Conservation (phyloP, 2,888 invertebrate species). For the Syritta pipiens region DNA sequence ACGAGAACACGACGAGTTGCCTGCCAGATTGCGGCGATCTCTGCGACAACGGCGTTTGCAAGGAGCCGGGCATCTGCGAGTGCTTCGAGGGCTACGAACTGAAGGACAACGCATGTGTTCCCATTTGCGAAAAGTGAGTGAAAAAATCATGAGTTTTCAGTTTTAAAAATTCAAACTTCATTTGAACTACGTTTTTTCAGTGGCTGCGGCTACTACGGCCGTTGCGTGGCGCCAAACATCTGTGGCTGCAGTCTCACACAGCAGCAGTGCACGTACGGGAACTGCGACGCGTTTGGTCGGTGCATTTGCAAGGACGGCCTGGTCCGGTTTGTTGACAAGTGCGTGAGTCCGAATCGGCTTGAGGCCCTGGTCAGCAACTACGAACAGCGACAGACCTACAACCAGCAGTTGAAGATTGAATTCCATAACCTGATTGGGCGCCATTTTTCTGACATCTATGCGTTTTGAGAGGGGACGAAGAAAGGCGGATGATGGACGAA, state of each 20-base stretch:
- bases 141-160: too few relatives aligned
- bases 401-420: slow-evolving; percentile 72
- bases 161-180: too few relatives aligned
- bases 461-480: slow-evolving; percentile 19
- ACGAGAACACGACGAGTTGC: slow-evolving; percentile 74
- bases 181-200: slow-evolving; percentile 70
- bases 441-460: slow-evolving; percentile 50
- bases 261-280: slow-evolving; percentile 73
- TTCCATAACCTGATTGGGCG: slow-evolving; percentile 75
- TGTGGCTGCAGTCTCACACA: slow-evolving; percentile 76
- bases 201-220: slow-evolving; percentile 75
- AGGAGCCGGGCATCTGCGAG: slow-evolving; percentile 82
- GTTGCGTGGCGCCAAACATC: slow-evolving; percentile 75
- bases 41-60: slow-evolving; percentile 81
- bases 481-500: too few relatives aligned
- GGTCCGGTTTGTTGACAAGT: slow-evolving; percentile 73
- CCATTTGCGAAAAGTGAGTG: slow-evolving; percentile 76
- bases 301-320: slow-evolving; percentile 73
- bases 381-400: slow-evolving; percentile 69
- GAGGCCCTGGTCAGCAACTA: slow-evolving; percentile 63
- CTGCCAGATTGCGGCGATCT: slow-evolving; percentile 74
- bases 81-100: slow-evolving; percentile 82
- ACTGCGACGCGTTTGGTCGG: slow-evolving; percentile 72
- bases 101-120: slow-evolving; percentile 73
- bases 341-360: slow-evolving; percentile 70